Evolutionary conservation across 2,797 vertebrate species (phyloP), one percentile per base, ranked within the genome.

Genomic region (Chelidonichthys spinosus): DNA sequence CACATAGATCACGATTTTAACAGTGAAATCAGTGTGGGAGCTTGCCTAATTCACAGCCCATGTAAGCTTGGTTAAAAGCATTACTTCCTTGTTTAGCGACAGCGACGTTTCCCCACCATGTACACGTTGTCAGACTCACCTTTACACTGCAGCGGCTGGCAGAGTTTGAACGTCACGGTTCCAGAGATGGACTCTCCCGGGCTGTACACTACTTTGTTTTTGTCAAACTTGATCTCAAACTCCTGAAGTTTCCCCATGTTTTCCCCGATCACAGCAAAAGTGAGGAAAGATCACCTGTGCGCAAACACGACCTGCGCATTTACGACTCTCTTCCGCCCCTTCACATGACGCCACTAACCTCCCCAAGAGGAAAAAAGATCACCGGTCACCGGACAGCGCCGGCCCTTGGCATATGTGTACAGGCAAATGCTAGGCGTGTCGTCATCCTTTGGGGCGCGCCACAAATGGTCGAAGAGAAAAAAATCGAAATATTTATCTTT

Each of bases 121-220:
- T 79, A 66, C 5, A 3, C 7, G 10, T 40, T 4, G 10, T 2
- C 7, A 2, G 5, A 42, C 92, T 83, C 74, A 95, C 95, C 94
- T 95, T 95, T 95, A 50, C 92, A 95, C 4, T 69, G 90, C 54
- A 95, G 71, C 9, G 68, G 0, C 67, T 93, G 87, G 5, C 49
- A 75, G 47, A 89, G 44, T 33, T 76, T 86, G 65, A 95, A 61
- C 0, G 64, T 85, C 74, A 95, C 81, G 15, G 74, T 87, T 3
- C 95, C 95, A 0, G 85, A 62, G 70, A 95, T 90, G 0, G 92
- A 92, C 6, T 95, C 94, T 0, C 94, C 94, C 0, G 95, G 94
- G 39, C 66, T 87, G 69, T 95, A 95, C 0, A 92, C 80, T 1
- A 77, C 85, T 85, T 95, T 94, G 47, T 90, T 92, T 43, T 89